Conservation (phyloP, 2,113 vertebrate species). For the Mohoua ochrocephala region DNA sequence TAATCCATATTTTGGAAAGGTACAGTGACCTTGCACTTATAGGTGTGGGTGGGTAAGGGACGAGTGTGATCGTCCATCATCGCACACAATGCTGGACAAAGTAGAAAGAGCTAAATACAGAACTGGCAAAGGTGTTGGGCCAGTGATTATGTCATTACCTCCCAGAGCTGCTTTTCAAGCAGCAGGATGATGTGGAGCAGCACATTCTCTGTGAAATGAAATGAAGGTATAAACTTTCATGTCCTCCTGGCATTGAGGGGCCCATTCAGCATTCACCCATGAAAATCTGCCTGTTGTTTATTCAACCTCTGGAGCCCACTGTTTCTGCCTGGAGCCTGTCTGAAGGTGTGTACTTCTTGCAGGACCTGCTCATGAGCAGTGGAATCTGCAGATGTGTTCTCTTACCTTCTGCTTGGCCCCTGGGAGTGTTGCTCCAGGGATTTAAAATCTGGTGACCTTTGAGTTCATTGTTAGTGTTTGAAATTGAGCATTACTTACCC, state of each 20-base stretch:
- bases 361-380: background rate
- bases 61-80: background rate
- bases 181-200: background rate
- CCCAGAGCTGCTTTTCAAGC: background rate
- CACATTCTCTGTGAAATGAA: background rate
- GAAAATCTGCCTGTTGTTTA: background rate
- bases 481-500: background rate
- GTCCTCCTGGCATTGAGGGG: background rate
- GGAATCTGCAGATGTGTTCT: background rate
- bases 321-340: background rate
- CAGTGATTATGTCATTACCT: background rate
- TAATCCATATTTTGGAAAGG: background rate
- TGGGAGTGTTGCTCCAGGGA: background rate
- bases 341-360: background rate
- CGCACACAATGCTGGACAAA: background rate
- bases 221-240: background rate
- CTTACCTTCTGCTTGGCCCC: background rate
- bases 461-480: background rate
- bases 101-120: background rate
- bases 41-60: background rate
- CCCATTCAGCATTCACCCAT: background rate
- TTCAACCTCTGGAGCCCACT: background rate
- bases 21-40: background rate
- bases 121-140: background rate
- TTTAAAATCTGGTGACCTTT: background rate